Base-by-base conservation (phyloP, 1,140 invertebrate species). In the Temnothorax longispinosus region DNA sequence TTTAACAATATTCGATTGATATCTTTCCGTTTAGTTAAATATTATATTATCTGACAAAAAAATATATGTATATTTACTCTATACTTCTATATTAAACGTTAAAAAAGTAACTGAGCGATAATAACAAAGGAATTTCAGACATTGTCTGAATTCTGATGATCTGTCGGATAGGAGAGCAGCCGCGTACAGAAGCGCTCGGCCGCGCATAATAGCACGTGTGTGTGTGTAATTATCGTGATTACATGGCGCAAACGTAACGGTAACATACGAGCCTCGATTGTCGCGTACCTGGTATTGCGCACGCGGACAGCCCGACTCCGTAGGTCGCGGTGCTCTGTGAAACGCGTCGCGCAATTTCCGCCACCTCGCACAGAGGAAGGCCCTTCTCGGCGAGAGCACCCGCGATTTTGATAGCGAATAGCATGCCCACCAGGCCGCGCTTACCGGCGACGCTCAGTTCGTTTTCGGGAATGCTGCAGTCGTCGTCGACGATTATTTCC, bases 381-480 rank as follows among this genome's bases (percentile, higher is more conserved):
- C 97, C 97, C 87, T 95, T 95, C 81, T 97, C 96, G 1, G 98
- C 96, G 93, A 98, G 93, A 11, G 97, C 97, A 67, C 98, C 98
- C 52, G 96, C 97, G 88, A 98, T 96, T 96, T 98, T 98, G 82
- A 96, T 96, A 47, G 98, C 94, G 41, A 98, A 96, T 1, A 98
- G 90, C 64, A 97, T 96, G 6, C 98, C 98, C 91, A 97, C 96
- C 88, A 99, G 96, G 21, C 98, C 98, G 88, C 98, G 95, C 76
- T 97, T 96, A 0, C 98, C 98, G 71, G 96, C 96, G 58, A 96
- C 96, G 69, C 95, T 94, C 90, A 96, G 96, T 52, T 96, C 94
- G 62, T 95, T 94, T 3, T 97, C 95, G 0, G 97, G 94, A 85
- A 95, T 95, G 67, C 95, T 97, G 75, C 97, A 97, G 92, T 98